Conservation (phyloP, 2,797 vertebrate genomes). For the Mycteria americana region DNA sequence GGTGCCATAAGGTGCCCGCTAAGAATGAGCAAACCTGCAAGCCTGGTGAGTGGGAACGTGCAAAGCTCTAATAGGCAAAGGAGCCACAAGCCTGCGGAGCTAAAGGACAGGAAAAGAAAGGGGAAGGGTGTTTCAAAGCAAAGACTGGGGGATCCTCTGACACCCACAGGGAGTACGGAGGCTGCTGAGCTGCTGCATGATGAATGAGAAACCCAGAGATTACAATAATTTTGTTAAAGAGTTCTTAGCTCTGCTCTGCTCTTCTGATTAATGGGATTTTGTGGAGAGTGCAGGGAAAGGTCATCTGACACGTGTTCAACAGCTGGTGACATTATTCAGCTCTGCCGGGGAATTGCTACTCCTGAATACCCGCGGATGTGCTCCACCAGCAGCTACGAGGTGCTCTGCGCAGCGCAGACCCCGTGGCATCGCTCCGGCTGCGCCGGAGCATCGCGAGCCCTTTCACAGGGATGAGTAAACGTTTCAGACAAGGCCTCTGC, state of each 20-base stretch:
- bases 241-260: conserved; percentile 33
- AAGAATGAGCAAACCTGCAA: background rate
- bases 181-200: background rate
- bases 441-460: rapidly evolving
- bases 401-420: background rate
- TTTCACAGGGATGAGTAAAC: rapidly evolving
- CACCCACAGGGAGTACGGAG: background rate
- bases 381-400: background rate
- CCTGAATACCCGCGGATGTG: rapidly evolving
- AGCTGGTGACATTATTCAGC: conserved; percentile 23
- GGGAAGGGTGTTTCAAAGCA: background rate
- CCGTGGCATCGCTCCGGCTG: background rate
- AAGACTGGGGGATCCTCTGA: background rate
- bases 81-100: background rate
- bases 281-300: conserved; percentile 42
- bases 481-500: background rate
- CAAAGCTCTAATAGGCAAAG: background rate
- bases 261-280: conserved; percentile 57
- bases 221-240: conserved; percentile 55
- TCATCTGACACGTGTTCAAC: conserved; percentile 22
- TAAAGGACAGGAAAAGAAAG: background rate
- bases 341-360: background rate
- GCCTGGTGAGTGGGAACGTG: rapidly evolving
- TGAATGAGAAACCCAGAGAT: conserved; percentile 28
- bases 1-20: background rate